Evolutionary conservation across 2,888 invertebrate genomes (phyloP).

Genomic region (Drosophila macrospina): DNA sequence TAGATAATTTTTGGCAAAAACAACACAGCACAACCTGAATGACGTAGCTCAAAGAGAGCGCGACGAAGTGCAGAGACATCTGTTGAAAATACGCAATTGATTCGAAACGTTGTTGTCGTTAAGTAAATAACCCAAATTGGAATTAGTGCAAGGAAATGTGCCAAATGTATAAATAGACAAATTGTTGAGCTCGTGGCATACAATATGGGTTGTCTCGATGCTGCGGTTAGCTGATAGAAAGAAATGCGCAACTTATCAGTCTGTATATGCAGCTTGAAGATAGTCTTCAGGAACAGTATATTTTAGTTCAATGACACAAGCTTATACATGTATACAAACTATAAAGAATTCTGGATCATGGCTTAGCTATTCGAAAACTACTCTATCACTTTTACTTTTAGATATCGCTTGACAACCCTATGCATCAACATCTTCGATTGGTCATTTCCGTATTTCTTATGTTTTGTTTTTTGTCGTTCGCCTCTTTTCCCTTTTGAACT

Average conservation of each 20-base stretch:
- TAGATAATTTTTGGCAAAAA: conserved; percentile 48
- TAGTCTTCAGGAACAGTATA: neutral
- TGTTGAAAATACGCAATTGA: conserved; percentile 60
- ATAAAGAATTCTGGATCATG: neutral
- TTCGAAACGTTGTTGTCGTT: conserved; percentile 54
- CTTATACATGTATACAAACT: neutral
- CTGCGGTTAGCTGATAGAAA: conserved; percentile 17
- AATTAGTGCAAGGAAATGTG: conserved; percentile 71
- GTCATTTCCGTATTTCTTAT: conserved; percentile 10
- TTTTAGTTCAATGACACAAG: conserved; percentile 30
- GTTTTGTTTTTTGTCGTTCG: neutral
- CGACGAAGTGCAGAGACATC: conserved; percentile 18
- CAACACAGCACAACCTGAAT: conserved; percentile 14
- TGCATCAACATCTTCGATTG: conserved; percentile 19
- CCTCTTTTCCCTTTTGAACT: conserved; percentile 9
- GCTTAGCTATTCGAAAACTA: neutral
- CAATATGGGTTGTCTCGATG: conserved; percentile 20
- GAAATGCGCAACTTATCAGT: conserved; percentile 9
- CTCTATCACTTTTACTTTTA: neutral
- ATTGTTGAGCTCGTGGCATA: conserved; percentile 54
- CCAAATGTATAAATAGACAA: conserved; percentile 73
- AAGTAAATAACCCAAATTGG: conserved; percentile 75
- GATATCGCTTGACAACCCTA: conserved; percentile 6
- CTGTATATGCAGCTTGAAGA: neutral
- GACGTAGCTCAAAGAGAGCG: conserved; percentile 27